Base-by-base conservation (phyloP, 2,888 invertebrate genomes). In the Scelioninae gen. 2 region DNA sequence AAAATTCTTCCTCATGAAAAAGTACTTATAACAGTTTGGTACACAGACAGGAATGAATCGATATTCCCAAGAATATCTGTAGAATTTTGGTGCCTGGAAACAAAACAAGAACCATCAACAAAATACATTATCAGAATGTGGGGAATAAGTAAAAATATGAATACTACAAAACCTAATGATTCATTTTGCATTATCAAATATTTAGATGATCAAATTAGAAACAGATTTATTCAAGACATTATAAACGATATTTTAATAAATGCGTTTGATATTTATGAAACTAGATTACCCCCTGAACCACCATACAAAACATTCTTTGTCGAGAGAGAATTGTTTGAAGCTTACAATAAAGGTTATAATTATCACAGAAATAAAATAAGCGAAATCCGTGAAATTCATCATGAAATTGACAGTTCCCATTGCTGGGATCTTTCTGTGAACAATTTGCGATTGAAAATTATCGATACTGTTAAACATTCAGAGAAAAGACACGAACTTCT, bases 51-150 rank as follows among this genome's bases (percentile, higher is more conserved):
- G 0, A 13, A 31, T 2, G n/a, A 0, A 11, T 48, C 33, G 2
- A 1, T 46, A 2, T 43, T 10, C 31, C 48, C 73, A 15, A 57
- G 2, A 10, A 22, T 68, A 11, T 35, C 10, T 28, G 18, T 63
- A 2, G 57, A 73, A 45, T 73, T 45, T 58, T 63, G 68, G 68
- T 13, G 15, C 28, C 31, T 73, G 25, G 41, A 68, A 37, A 68
- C 58, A 0, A 25, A 33, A 1, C 37, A 50, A 0, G 35, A 67
- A 11, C 25, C 52, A 16, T 18, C 43, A 1, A 25, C 13, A 18
- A 52, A 11, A 22, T 65, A 10, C 13, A 25, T 48, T 10, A 65
- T 72, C 35, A 25, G 28, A 5, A 60, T 72, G 48, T 65, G 60
- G 65, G 65, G 53, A 11, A 45, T 71, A 10, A 57, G 50, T 16